Evolutionary conservation across 2,113 vertebrate species (phyloP).

Genomic region (Nesoenas mayeri): DNA sequence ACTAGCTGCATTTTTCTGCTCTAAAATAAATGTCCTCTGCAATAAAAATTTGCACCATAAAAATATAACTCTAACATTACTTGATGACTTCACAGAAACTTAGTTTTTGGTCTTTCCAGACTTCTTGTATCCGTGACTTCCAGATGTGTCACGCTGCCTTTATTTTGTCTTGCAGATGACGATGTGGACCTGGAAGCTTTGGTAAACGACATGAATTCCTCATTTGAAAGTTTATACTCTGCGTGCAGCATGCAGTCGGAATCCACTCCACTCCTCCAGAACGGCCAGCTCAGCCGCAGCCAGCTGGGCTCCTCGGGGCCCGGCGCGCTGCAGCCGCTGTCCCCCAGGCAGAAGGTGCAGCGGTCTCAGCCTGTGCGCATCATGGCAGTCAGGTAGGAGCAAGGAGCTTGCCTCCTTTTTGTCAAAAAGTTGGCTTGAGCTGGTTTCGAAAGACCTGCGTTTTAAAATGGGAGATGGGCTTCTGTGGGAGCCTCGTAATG

Average conservation of each 20-base stretch:
- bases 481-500: accelerated
- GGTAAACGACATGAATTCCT: conserved; percentile 94
- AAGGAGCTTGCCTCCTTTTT: not conserved
- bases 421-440: accelerated
- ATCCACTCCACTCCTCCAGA: conserved; percentile 84
- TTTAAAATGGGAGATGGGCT: not conserved
- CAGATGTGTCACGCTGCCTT: not conserved
- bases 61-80: not conserved
- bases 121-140: not conserved
- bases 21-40: not conserved
- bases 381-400: conserved; percentile 87
- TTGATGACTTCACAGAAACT: not conserved
- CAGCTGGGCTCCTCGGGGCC: conserved; percentile 45
- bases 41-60: not conserved
- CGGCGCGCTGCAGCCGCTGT: conserved; percentile 41
- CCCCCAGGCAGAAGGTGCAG: conserved; percentile 76
- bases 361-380: conserved; percentile 96
- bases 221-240: conserved; percentile 88
- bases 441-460: accelerated
- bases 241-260: conserved; percentile 82
- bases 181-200: conserved; percentile 92
- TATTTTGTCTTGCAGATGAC: conserved; percentile 80
- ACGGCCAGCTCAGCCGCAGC: conserved; percentile 79
- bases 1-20: not conserved
- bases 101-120: not conserved